Evolutionary conservation across 2,888 invertebrate species (phyloP).

Genomic region (Cephus spinipes): DNA sequence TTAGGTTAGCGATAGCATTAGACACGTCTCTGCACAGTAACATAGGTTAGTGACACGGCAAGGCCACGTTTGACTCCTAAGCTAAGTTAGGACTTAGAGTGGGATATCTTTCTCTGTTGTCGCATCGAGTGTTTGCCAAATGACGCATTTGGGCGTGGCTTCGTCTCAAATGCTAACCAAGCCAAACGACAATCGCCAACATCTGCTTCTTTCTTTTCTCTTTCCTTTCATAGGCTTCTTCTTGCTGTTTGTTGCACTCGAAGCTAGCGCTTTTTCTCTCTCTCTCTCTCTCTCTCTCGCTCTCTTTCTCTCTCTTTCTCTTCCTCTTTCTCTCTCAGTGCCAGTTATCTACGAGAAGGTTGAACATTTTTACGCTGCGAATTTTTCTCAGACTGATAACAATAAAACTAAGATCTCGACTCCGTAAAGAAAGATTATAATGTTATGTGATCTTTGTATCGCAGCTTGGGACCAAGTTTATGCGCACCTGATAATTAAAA

Average conservation of each 20-base stretch:
- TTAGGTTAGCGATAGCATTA: constrained; percentile 26
- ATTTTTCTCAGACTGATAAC: neutral
- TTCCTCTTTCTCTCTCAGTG: too few species aligned
- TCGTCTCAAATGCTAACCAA: too few species aligned
- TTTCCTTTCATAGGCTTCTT: too few species aligned
- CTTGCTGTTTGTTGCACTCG: too few species aligned
- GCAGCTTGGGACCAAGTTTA: neutral
- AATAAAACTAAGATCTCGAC: neutral
- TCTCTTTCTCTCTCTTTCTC: too few species aligned
- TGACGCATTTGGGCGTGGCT: too few species aligned
- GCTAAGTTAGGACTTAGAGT: neutral
- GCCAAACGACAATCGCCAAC: too few species aligned
- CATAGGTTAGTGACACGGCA: constrained; percentile 62
- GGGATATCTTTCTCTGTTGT: too few species aligned
- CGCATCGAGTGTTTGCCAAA: too few species aligned
- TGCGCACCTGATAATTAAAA: neutral
- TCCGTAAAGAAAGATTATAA: neutral
- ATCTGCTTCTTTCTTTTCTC: too few species aligned
- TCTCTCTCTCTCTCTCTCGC: too few species aligned
- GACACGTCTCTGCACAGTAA: constrained; percentile 49
- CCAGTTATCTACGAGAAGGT: neutral
- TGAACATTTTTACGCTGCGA: neutral
- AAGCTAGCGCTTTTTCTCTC: too few species aligned
- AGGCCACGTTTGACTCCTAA: constrained; percentile 46
- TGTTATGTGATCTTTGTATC: neutral